These are phyloP conservation scores for Pterocles orientalis DNA, from an alignment of 2,113 vertebrate genomes.

Conservation along the genomic window DNA sequence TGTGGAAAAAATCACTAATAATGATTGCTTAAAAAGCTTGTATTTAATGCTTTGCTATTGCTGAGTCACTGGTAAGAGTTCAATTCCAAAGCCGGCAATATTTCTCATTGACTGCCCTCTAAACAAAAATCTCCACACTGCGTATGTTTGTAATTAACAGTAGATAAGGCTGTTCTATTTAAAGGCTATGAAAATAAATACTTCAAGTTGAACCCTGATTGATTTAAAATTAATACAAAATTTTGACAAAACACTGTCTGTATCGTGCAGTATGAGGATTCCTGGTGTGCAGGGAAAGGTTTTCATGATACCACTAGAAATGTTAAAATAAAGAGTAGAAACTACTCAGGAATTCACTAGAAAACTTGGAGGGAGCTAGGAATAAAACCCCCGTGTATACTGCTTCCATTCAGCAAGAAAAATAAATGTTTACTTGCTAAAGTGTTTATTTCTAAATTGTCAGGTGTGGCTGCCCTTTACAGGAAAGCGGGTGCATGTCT, in stretches of 20 bases:
- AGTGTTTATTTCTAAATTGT: background rate
- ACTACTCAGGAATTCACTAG: background rate
- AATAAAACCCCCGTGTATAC: background rate
- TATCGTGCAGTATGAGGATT: background rate
- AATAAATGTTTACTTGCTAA: constrained; percentile 38
- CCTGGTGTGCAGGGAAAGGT: background rate
- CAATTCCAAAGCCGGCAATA: background rate
- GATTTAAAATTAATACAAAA: background rate
- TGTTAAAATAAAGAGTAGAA: constrained; percentile 31
- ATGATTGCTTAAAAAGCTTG: background rate
- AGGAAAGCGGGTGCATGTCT: background rate
- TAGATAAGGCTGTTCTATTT: background rate
- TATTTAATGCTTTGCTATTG: background rate
- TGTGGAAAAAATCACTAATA: background rate
- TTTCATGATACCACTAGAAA: background rate
- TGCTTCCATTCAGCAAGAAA: background rate
- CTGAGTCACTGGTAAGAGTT: constrained; percentile 3
- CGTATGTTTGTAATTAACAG: background rate
- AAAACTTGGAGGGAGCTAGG: background rate
- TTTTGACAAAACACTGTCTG: background rate
- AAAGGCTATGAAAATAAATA: background rate
- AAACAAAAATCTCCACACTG: background rate
- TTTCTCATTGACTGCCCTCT: background rate
- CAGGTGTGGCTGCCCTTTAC: constrained; percentile 50
- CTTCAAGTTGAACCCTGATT: background rate